A percentile compares a stretch with the other conserved stretches of the same genome.
Conservation (phyloP, 2,888 invertebrate species). For the Tridacna gigas region DNA sequence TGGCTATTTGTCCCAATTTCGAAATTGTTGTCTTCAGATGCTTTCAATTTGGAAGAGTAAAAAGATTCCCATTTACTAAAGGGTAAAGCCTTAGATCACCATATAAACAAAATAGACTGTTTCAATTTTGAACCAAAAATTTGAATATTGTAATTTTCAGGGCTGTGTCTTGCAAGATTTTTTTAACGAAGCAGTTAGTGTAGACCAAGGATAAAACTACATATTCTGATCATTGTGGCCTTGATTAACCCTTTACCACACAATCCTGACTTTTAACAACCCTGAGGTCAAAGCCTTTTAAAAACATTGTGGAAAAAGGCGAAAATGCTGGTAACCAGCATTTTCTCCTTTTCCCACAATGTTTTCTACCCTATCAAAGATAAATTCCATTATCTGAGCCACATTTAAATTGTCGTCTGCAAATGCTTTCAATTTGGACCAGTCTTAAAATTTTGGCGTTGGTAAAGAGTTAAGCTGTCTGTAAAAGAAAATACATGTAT, state of each 20-base stretch:
- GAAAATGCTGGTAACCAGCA: neutral
- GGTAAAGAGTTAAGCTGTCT: neutral
- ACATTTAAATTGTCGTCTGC: neutral
- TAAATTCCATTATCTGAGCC: too few relatives aligned
- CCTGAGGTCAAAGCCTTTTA: neutral
- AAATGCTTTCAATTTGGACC: neutral
- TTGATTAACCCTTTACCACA: neutral
- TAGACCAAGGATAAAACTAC: neutral
- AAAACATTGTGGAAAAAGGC: neutral
- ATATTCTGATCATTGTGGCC: neutral
- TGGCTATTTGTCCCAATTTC: too few relatives aligned
- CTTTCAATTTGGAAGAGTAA: too few relatives aligned
- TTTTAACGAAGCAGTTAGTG: too few relatives aligned
- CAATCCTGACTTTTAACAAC: neutral
- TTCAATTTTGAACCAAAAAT: too few relatives aligned
- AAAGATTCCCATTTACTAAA: too few relatives aligned
- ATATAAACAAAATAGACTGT: too few relatives aligned
- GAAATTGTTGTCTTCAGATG: too few relatives aligned
- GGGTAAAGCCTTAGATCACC: too few relatives aligned
- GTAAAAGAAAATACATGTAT: too few relatives aligned
- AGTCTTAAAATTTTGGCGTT: neutral
- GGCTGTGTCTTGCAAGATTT: too few relatives aligned
- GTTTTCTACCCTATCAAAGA: neutral
- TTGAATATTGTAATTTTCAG: too few relatives aligned
- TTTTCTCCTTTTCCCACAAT: neutral